Conservation (phyloP, 2,888 invertebrate genomes). For the Abscondita cerata region DNA sequence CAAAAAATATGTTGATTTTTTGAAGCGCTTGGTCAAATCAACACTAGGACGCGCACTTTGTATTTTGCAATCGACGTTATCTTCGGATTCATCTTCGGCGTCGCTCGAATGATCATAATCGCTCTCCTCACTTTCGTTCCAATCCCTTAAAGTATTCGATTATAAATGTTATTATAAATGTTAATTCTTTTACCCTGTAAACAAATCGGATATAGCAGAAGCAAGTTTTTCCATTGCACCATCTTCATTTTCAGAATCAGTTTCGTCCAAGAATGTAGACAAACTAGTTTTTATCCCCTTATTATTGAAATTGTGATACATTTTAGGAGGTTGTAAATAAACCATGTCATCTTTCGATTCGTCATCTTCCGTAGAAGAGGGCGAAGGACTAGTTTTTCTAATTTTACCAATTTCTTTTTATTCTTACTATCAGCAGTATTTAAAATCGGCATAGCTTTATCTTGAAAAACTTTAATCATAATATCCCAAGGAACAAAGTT, state of each 20-base stretch:
- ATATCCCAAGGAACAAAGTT: slow-evolving; percentile 76
- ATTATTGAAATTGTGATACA: slow-evolving; percentile 48
- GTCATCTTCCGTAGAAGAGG: slow-evolving; percentile 53
- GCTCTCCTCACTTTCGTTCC: slow-evolving; percentile 59
- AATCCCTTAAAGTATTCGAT: slow-evolving; percentile 48
- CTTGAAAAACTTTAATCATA: slow-evolving; percentile 69
- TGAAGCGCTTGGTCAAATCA: slow-evolving; percentile 41
- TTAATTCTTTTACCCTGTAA: slow-evolving; percentile 67
- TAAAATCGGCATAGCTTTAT: slow-evolving; percentile 53
- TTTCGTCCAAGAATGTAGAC: slow-evolving; percentile 66
- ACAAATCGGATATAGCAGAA: slow-evolving; percentile 77
- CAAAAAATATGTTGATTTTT: slow-evolving; percentile 70
- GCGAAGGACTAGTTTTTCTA: slow-evolving; percentile 45
- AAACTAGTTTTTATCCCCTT: slow-evolving; percentile 61
- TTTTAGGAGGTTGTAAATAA: slow-evolving; percentile 55
- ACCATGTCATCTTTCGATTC: slow-evolving; percentile 59
- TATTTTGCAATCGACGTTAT: slow-evolving; percentile 41
- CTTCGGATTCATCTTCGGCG: slow-evolving; percentile 54
- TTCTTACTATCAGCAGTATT: slow-evolving; percentile 45
- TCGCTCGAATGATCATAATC: slow-evolving; percentile 65
- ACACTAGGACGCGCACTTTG: slow-evolving; percentile 28
- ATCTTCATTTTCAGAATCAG: slow-evolving; percentile 78
- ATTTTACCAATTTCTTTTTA: slow-evolving; percentile 39
- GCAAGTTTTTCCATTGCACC: slow-evolving; percentile 73
- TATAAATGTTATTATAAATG: not conserved